Base-by-base conservation (phyloP, 2,888 invertebrate species). In the Drosophila antonietae region DNA sequence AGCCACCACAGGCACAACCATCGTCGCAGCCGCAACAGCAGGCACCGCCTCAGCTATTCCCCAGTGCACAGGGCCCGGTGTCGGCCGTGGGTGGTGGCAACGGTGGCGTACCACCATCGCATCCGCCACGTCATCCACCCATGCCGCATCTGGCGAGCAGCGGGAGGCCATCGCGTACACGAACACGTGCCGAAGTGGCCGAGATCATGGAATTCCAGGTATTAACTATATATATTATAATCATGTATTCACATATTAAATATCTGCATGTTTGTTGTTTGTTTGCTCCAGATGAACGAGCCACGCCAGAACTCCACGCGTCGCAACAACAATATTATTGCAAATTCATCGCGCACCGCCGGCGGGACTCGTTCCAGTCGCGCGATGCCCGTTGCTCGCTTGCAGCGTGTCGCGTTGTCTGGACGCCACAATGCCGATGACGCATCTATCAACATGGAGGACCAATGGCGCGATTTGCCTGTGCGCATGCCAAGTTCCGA, bases 91-190 rank as follows among this genome's bases (percentile, higher is more conserved):
- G 59, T n/a, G 15, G 61, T 20, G 23, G 37, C 39, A 39, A 20
- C 15, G 49, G 47, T 10, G 52, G n/a, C 6, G 49, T 43, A 31
- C 10, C 44, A 1, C 68, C 64, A 37, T 49, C 63, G 37, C 51
- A 35, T 57, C 76, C 44, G 1, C 67, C 65, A 23, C 73, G 83
- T 9, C 67, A 75, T 41, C 75, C 80, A 4, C 60, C 77, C 1
- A 68, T 80, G 15, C 74, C 80, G 23, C 73, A 71, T 53, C 68
- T 82, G 49, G 71, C 83, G 2, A 20, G 66, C 18, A 51, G 43
- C 9, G 83, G 69, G 1, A 67, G 75, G 2, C 75, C 75, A 2
- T 73, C 80, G 33, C 86, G 83, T n/a, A 63, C 75, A 7, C 83
- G 78, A 9, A 60, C 70, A n/a, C 86, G 86, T 15, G 51, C 72